Evolutionary conservation across 2,888 invertebrate species (phyloP).

Genomic region (Melipona bicolor): DNA sequence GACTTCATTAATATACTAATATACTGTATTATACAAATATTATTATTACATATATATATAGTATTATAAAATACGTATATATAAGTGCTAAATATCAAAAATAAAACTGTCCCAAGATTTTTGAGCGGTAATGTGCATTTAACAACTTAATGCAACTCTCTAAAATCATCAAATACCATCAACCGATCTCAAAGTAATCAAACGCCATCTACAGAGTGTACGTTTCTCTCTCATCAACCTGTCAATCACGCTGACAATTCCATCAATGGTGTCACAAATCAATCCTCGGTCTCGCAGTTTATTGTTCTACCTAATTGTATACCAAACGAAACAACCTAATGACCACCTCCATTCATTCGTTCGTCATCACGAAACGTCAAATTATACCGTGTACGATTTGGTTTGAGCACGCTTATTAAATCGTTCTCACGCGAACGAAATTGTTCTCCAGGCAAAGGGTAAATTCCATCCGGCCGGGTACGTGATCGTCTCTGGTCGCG

Average conservation of each 20-base stretch:
- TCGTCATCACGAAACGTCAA: background rate
- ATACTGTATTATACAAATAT: no score
- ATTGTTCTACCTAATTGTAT: slow-evolving; percentile 4
- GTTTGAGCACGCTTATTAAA: background rate
- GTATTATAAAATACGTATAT: no score
- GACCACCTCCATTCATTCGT: slow-evolving; percentile 1
- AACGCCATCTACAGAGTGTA: background rate
- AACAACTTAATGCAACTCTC: background rate
- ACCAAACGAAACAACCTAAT: background rate
- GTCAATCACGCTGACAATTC: background rate
- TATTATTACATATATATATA: no score
- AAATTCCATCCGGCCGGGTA: slow-evolving; percentile 45
- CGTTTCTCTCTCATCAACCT: background rate
- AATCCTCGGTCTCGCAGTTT: background rate
- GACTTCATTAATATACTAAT: no score
- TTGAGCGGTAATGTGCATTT: no score
- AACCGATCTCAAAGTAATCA: background rate
- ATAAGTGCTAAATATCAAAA: no score
- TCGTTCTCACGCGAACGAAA: slow-evolving; percentile 12
- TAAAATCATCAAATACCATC: background rate
- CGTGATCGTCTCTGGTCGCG: slow-evolving; percentile 39
- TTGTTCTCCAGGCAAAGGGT: slow-evolving; percentile 53
- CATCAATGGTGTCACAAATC: background rate
- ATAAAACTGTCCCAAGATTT: no score
- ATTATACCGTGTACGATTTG: background rate